Evolutionary conservation across 1,140 invertebrate species (phyloP).

Genomic region (Nomia melanderi): DNA sequence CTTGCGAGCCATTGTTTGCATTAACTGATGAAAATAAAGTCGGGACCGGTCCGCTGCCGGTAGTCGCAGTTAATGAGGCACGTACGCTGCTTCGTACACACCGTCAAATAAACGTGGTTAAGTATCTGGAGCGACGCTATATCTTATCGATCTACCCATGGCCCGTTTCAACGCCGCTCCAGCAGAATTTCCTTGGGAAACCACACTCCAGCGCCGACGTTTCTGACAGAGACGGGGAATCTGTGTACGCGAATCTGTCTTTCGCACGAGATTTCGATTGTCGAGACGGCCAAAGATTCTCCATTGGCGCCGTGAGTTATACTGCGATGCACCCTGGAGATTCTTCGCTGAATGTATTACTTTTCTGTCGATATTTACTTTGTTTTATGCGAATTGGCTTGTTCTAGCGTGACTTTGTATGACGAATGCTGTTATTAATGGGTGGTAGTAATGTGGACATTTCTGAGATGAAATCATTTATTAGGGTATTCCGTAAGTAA

Average conservation of each 20-base stretch:
- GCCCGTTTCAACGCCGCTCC: neutral
- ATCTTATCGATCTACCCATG: slow-evolving; percentile 33
- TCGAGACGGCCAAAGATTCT: slow-evolving; percentile 1
- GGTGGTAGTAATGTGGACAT: no score
- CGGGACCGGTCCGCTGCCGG: neutral
- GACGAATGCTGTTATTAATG: no score
- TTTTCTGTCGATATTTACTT: neutral
- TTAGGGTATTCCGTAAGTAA: no score
- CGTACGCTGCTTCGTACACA: neutral
- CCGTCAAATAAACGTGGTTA: slow-evolving; percentile 20
- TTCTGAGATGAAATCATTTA: no score
- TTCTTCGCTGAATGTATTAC: neutral
- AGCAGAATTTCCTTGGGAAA: neutral
- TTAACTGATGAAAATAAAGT: slow-evolving; percentile 57
- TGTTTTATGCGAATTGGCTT: neutral
- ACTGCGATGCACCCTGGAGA: neutral
- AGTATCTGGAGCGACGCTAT: neutral
- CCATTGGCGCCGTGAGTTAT: neutral
- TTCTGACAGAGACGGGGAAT: neutral
- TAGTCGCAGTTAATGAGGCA: slow-evolving; percentile 36
- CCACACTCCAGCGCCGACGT: neutral
- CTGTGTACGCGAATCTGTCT: neutral
- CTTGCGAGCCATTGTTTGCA: slow-evolving; percentile 37
- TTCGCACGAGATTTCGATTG: neutral
- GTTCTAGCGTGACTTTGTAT: neutral